Evolutionary conservation across 2,113 vertebrate genomes (phyloP).

Genomic region (Rhagologus leucostigma): DNA sequence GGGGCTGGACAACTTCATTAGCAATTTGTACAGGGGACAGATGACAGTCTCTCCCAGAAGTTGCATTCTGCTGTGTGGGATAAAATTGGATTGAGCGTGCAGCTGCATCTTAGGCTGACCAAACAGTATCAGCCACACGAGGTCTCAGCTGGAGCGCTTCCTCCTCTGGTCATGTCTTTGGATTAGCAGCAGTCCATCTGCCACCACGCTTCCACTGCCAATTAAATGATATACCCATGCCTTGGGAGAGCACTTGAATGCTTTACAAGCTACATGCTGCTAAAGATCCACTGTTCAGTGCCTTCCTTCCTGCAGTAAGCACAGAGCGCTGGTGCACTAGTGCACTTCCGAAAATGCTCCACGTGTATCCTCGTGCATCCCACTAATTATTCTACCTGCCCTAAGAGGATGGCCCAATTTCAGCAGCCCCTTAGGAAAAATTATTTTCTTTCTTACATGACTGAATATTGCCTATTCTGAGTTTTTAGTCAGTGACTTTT

Average conservation of each 20-base stretch:
- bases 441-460: neutral
- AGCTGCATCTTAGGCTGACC: neutral
- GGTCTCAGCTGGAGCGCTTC: neutral
- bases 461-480: neutral
- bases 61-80: fast-evolving
- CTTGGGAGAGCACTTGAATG: neutral
- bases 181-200: neutral
- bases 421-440: neutral
- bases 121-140: neutral
- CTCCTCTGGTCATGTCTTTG: neutral
- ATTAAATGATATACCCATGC: neutral
- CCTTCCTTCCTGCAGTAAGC: neutral
- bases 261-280: neutral
- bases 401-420: neutral
- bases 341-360: neutral
- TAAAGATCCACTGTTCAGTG: neutral
- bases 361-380: neutral
- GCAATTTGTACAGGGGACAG: neutral
- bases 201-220: neutral
- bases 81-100: neutral
- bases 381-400: neutral
- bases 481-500: neutral
- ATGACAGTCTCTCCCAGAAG: neutral
- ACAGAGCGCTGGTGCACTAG: neutral
- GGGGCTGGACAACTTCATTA: neutral